These are phyloP conservation scores for Galaxias olidus DNA, from an alignment of 2,797 vertebrate genomes.

Conservation along the genomic window DNA sequence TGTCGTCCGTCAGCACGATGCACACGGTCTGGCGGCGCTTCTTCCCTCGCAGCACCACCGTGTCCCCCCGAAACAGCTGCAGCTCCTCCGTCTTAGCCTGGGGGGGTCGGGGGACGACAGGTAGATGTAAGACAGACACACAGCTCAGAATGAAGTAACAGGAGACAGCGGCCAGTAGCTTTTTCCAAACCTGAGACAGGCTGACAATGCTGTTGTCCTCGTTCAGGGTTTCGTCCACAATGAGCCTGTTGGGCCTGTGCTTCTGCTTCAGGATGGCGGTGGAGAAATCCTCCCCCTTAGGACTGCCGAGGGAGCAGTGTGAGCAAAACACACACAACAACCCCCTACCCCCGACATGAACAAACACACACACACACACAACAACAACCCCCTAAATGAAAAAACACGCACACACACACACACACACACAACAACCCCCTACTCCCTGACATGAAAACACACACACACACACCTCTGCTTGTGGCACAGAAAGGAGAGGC, in stretches of 20 bases:
- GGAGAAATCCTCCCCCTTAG: conserved; percentile 76
- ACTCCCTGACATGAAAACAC: conserved; percentile 10
- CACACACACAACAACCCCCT: background rate
- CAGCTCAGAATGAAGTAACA: background rate
- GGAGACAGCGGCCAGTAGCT: background rate
- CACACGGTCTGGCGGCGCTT: conserved; percentile 74
- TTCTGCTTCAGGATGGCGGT: conserved; percentile 80
- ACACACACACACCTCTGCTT: background rate
- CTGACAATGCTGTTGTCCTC: conserved; percentile 81
- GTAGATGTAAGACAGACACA: conserved; percentile 5
- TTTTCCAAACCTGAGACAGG: conserved; percentile 67
- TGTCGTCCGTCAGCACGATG: conserved; percentile 73
- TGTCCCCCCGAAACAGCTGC: conserved; percentile 79
- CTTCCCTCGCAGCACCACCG: conserved; percentile 70
- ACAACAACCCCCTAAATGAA: too few relatives aligned
- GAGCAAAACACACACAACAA: background rate
- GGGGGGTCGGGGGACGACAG: too few relatives aligned
- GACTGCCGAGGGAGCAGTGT: conserved; percentile 54
- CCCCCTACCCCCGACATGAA: conserved; percentile 9
- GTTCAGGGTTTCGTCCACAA: conserved; percentile 77
- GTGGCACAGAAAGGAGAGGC: background rate
- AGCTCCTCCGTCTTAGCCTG: conserved; percentile 78
- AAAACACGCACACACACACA: background rate
- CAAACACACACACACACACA: background rate
- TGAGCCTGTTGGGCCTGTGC: conserved; percentile 74